A percentile compares a stretch with the other conserved stretches of the same genome.
phyloP scores from a whole-genome alignment of 2,113 vertebrate species.

The Brachirus orientalis region DNA sequence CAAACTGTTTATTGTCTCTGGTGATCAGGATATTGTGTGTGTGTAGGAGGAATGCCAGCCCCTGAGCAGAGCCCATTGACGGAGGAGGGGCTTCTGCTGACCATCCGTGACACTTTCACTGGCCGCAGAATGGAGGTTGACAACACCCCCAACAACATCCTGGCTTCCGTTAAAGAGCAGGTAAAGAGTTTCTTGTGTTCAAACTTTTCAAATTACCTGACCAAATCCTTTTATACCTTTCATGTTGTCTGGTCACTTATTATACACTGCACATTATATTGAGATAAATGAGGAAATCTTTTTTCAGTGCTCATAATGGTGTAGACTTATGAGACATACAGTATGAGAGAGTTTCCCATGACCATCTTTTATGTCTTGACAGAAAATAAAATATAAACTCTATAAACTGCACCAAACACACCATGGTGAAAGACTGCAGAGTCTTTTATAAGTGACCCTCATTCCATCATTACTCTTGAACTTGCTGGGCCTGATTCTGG shows the following conservation, averaged over 20 bases:
- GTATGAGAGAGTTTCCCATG: conserved; percentile 3
- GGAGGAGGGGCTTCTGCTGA: conserved; percentile 90
- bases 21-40: conserved; percentile 43
- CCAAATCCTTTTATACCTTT: background rate
- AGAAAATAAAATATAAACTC: too few relatives aligned
- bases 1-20: conserved; percentile 25
- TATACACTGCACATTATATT: too few relatives aligned
- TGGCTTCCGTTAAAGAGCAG: conserved; percentile 99
- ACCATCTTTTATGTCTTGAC: conserved; percentile 10
- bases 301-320: too few relatives aligned
- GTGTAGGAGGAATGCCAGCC: conserved; percentile 90
- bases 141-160: conserved; percentile 92
- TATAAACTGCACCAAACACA: too few relatives aligned
- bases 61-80: conserved; percentile 90
- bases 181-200: conserved; percentile 71
- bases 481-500: too few relatives aligned
- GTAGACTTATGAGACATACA: background rate
- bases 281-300: too few relatives aligned
- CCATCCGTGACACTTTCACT: conserved; percentile 80
- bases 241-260: too few relatives aligned
- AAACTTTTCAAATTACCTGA: background rate
- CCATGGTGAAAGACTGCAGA: too few relatives aligned
- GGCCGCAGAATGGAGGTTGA: conserved; percentile 89
- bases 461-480: too few relatives aligned
- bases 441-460: too few relatives aligned